phyloP scores from a whole-genome alignment of 2,113 vertebrate genomes.

The Proterorhinus semilunaris region DNA sequence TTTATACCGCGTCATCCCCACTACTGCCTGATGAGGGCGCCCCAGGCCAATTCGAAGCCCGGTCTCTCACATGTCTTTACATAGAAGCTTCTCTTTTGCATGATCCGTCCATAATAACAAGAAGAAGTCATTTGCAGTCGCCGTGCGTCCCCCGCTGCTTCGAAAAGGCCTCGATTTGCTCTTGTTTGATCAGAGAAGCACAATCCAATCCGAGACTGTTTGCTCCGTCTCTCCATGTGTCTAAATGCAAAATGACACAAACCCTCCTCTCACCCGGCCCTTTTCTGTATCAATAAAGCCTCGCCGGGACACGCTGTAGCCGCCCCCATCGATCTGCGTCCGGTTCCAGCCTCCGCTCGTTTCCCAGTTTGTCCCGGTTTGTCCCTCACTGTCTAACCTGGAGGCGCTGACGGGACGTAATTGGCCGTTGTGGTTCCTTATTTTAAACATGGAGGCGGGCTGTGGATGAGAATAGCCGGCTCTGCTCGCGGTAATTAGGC shows the following conservation, averaged over 20 bases:
- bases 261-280: slow-evolving; percentile 16
- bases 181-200: not conserved
- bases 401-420: slow-evolving; percentile 48
- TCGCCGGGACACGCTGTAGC: slow-evolving; percentile 19
- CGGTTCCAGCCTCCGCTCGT: slow-evolving; percentile 28
- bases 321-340: slow-evolving; percentile 50
- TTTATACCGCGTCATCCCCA: too few relatives aligned
- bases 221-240: not conserved
- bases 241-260: slow-evolving; percentile 5
- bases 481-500: slow-evolving; percentile 53
- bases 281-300: slow-evolving; percentile 39
- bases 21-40: too few relatives aligned
- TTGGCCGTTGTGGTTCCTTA: slow-evolving; percentile 58
- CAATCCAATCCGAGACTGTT: not conserved
- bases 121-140: not conserved
- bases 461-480: not conserved
- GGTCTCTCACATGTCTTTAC: too few relatives aligned
- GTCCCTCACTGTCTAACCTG: slow-evolving; percentile 38
- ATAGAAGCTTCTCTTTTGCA: too few relatives aligned
- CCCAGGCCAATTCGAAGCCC: too few relatives aligned
- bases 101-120: too few relatives aligned
- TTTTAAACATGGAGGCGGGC: slow-evolving; percentile 32
- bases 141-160: not conserved
- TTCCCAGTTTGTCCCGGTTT: not conserved
- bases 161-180: not conserved